phyloP scores from a whole-genome alignment of 2,888 invertebrate genomes.

The Sarcophaga variegata region DNA sequence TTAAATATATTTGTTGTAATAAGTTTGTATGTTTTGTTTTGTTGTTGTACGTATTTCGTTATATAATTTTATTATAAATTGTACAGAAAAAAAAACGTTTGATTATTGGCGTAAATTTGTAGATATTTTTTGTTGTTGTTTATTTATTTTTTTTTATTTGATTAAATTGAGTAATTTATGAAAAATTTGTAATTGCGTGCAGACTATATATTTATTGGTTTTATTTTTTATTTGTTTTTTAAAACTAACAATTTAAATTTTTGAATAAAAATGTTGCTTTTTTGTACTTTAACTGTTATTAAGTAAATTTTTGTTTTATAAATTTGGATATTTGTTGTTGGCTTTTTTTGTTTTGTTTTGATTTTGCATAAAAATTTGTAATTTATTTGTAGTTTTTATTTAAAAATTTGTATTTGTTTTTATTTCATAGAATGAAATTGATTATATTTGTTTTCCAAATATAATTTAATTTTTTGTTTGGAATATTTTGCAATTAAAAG shows the following conservation, averaged over 20 bases:
- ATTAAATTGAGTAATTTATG: not conserved
- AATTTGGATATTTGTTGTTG: constrained; percentile 28
- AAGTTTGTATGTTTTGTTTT: not conserved
- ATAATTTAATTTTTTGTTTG: constrained; percentile 28
- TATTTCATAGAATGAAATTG: not conserved
- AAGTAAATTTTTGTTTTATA: constrained; percentile 65
- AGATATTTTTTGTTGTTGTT: constrained; percentile 48
- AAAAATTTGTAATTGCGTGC: constrained; percentile 75
- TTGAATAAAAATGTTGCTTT: constrained; percentile 68
- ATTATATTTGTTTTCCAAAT: constrained; percentile 33
- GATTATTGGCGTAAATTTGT: constrained; percentile 66
- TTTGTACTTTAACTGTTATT: constrained; percentile 65
- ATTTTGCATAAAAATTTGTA: constrained; percentile 45
- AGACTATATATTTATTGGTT: constrained; percentile 67
- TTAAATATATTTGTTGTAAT: constrained; percentile 36
- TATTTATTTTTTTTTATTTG: constrained; percentile 57
- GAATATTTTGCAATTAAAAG: constrained; percentile 49
- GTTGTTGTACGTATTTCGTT: constrained; percentile 62
- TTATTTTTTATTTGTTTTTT: constrained; percentile 41
- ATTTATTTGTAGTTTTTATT: constrained; percentile 36
- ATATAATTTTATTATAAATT: constrained; percentile 52
- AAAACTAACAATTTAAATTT: constrained; percentile 71
- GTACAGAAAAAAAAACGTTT: constrained; percentile 51
- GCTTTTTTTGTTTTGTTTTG: constrained; percentile 5
- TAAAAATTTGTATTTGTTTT: constrained; percentile 40